phyloP scores from a whole-genome alignment of 2,113 vertebrate species.

The Lynx canadensis region DNA sequence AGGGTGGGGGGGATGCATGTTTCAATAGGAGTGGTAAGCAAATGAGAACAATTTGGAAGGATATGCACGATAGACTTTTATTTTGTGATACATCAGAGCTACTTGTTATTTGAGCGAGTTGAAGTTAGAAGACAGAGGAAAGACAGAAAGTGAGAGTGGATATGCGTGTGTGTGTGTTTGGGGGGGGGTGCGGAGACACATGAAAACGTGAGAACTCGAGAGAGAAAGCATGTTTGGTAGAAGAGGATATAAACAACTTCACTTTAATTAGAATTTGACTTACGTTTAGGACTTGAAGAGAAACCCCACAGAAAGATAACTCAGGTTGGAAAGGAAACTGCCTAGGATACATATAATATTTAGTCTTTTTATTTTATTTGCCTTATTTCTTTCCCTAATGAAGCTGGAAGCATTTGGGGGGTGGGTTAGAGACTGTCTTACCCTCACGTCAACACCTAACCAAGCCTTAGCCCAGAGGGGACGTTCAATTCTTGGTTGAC shows the following conservation, averaged over 20 bases:
- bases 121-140: background rate
- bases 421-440: background rate
- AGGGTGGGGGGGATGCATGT: background rate
- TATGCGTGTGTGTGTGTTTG: background rate
- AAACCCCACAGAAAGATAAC: background rate
- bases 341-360: background rate
- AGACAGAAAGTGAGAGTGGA: background rate
- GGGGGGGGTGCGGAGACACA: fast-evolving
- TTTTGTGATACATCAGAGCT: background rate
- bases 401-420: background rate
- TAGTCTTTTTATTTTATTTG: background rate
- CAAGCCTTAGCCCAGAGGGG: background rate
- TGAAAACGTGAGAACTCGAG: background rate
- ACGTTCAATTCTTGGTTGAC: background rate
- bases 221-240: background rate
- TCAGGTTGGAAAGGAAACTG: background rate
- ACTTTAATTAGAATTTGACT: conserved; percentile 39
- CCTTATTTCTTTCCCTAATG: conserved; percentile 1
- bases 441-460: background rate
- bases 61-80: background rate
- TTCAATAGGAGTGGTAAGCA: background rate
- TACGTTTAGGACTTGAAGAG: conserved; percentile 17
- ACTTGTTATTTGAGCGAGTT: conserved; percentile 12
- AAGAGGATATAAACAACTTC: background rate
- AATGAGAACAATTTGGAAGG: background rate